Evolutionary conservation across 2,888 invertebrate species (phyloP).

Genomic region (Volucella zonaria): DNA sequence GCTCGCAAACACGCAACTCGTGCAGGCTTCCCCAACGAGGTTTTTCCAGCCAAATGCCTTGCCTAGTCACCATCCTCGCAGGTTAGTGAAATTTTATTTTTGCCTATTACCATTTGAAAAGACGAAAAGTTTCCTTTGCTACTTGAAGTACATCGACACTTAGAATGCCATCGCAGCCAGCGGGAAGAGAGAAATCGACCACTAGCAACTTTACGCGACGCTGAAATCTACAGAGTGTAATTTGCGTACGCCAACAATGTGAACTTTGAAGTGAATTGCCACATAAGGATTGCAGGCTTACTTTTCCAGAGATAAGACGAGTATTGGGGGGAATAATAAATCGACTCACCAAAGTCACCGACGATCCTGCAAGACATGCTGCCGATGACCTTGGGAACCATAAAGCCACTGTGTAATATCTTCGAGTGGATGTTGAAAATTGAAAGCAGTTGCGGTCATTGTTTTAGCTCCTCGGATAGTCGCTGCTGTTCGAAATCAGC

Average conservation of each 20-base stretch:
- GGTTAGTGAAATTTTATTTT: no score
- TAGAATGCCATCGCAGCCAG: conserved; percentile 34
- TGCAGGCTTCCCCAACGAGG: neutral
- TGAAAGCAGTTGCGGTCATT: no score
- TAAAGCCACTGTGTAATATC: no score
- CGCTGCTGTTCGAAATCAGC: no score
- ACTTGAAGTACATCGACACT: conserved; percentile 39
- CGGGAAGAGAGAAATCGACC: no score
- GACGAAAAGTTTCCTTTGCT: conserved; percentile 29
- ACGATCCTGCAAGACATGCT: no score
- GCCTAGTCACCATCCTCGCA: conserved; percentile 5
- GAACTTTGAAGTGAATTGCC: neutral
- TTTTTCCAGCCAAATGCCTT: neutral
- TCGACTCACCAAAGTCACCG: no score
- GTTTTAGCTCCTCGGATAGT: no score
- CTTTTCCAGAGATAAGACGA: neutral
- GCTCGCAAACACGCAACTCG: conserved; percentile 6
- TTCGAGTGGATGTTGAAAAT: no score
- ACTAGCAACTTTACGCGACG: conserved; percentile 23
- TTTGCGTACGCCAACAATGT: conserved; percentile 16
- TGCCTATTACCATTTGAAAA: no score
- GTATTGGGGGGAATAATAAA: neutral
- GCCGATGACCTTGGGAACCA: no score
- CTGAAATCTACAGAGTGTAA: conserved; percentile 27
- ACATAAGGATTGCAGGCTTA: conserved; percentile 22